These are phyloP conservation scores for Salarias fasciatus DNA, from an alignment of 2,797 vertebrate species.

Conservation along the genomic window DNA sequence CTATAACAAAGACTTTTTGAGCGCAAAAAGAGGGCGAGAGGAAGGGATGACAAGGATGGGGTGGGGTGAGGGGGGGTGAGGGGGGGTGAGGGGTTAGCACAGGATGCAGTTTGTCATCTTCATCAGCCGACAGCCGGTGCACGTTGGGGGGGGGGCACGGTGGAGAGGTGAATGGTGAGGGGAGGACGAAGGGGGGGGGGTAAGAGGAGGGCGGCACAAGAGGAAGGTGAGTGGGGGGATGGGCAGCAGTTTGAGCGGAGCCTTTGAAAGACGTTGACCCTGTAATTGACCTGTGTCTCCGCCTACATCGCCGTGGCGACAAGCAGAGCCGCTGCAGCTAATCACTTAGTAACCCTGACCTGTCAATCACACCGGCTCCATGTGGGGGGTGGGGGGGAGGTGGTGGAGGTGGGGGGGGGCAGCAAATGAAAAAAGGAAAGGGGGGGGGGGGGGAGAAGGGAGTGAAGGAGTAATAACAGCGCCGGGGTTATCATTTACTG, in stretches of 20 bases:
- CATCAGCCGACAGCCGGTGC: slow-evolving; percentile 62
- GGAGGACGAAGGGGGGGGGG: not conserved
- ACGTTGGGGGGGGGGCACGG: slow-evolving; percentile 10
- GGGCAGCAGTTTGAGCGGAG: slow-evolving; percentile 55
- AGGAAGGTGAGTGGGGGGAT: slow-evolving; percentile 5
- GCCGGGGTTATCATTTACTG: slow-evolving; percentile 73
- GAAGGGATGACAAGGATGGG: slow-evolving; percentile 11
- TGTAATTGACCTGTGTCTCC: slow-evolving; percentile 82
- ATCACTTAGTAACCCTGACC: slow-evolving; percentile 84
- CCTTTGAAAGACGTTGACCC: slow-evolving; percentile 81
- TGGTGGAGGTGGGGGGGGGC: not conserved
- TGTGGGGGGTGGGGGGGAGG: not conserved
- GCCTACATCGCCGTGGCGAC: slow-evolving; percentile 78
- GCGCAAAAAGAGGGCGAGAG: slow-evolving; percentile 18
- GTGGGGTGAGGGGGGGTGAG: slow-evolving; percentile 1
- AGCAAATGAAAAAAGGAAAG: slow-evolving; percentile 25
- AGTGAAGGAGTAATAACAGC: slow-evolving; percentile 58
- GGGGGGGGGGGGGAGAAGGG: not conserved
- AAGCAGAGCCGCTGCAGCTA: slow-evolving; percentile 79
- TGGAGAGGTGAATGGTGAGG: slow-evolving; percentile 42
- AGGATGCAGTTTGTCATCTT: slow-evolving; percentile 77
- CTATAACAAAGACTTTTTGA: slow-evolving; percentile 44
- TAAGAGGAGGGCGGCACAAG: too few species aligned
- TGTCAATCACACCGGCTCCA: slow-evolving; percentile 74
- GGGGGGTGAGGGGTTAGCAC: slow-evolving; percentile 47